These are phyloP conservation scores for Echiichthys vipera DNA, from an alignment of 2,797 vertebrate species.

Conservation along the genomic window DNA sequence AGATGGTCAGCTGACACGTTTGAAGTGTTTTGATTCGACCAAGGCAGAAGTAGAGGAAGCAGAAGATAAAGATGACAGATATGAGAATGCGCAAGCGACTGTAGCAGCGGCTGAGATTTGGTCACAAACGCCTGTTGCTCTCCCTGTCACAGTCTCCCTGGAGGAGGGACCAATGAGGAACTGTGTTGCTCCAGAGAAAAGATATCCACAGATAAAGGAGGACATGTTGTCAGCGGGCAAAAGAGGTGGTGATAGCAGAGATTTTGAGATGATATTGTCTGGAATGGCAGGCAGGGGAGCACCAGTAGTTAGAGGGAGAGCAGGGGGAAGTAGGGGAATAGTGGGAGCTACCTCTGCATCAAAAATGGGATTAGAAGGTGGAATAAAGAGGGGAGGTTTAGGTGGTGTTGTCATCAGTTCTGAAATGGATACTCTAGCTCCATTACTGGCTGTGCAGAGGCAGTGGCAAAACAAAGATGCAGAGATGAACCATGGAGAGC, in stretches of 20 bases:
- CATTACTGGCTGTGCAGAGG: slow-evolving; percentile 54
- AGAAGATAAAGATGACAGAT: slow-evolving; percentile 15
- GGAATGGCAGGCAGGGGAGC: slow-evolving; percentile 17
- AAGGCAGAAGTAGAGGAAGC: slow-evolving; percentile 65
- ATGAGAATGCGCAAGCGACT: slow-evolving; percentile 19
- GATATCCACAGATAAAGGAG: slow-evolving; percentile 26
- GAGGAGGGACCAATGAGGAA: slow-evolving; percentile 53
- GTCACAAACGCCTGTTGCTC: slow-evolving; percentile 6
- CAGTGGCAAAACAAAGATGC: slow-evolving; percentile 39
- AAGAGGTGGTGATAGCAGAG: neutral
- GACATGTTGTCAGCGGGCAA: slow-evolving; percentile 14
- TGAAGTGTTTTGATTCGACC: slow-evolving; percentile 51
- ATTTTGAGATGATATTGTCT: slow-evolving; percentile 13
- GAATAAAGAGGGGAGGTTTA: slow-evolving; percentile 29
- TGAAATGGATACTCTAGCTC: slow-evolving; percentile 25
- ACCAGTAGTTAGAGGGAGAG: slow-evolving; percentile 5
- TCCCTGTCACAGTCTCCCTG: slow-evolving; percentile 11
- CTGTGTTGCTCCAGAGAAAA: slow-evolving; percentile 33
- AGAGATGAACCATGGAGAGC: slow-evolving; percentile 27
- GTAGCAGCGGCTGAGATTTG: neutral
- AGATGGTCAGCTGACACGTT: slow-evolving; percentile 42
- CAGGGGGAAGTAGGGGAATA: slow-evolving; percentile 1
- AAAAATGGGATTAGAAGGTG: slow-evolving; percentile 30
- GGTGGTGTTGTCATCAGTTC: slow-evolving; percentile 13
- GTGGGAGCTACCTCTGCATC: neutral